Base-by-base conservation (phyloP, 1,140 invertebrate genomes). In the Planococcus citri region DNA sequence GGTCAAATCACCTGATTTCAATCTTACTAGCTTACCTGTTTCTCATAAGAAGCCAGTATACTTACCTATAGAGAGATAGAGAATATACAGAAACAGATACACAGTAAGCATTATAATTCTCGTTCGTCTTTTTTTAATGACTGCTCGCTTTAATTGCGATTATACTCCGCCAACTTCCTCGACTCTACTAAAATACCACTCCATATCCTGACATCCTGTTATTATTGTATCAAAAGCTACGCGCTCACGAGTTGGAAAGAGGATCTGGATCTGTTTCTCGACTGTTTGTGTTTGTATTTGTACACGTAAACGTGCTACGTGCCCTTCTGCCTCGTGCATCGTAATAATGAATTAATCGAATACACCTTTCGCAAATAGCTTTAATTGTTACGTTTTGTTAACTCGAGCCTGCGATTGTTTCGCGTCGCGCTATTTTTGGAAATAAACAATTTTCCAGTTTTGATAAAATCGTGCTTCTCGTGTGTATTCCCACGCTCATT, bases 41-140 rank as follows among this genome's bases (percentile, higher is more conserved):
- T 51, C 41, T 51, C 41, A n/a, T n/a, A 51, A 51, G 41, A 51
- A 51, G 41, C 41, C 41, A 20, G 41, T 51, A 51, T 51, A n/a
- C n/a, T n/a, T n/a, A n/a, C n/a, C n/a, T n/a, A n/a, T n/a, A n/a
- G n/a, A n/a, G n/a, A n/a, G n/a, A n/a, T n/a, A n/a, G n/a, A n/a
- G n/a, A n/a, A n/a, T n/a, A n/a, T n/a, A n/a, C n/a, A n/a, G n/a
- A n/a, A n/a, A n/a, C n/a, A n/a, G n/a, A n/a, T n/a, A 51, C n/a
- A 51, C 41, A 51, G 41, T 51, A 51, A 51, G 41, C 41, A 51
- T 51, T 51, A 51, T 51, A 51, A 51, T 51, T 51, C 41, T 51
- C 41, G 41, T 51, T 51, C 33, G 33, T 37, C 41, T 51, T 51
- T 51, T 51, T 51, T 51, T 51, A 51, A 51, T 51, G 41, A 51